Conservation (phyloP, 2,113 vertebrate genomes). For the Trochalopteron elliotii region DNA sequence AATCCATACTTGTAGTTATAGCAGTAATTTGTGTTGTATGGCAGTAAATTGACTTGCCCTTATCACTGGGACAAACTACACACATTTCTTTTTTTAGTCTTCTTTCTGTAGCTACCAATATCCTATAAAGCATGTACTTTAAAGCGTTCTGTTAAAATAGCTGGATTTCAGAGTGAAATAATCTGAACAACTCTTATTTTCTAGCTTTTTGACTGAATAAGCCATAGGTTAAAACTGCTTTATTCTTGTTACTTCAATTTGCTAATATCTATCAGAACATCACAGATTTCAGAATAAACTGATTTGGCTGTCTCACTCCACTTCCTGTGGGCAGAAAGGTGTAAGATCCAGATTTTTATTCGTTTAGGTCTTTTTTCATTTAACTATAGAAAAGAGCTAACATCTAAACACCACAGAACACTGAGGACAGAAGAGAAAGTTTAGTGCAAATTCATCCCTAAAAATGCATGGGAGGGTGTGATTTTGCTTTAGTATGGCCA, state of each 20-base stretch:
- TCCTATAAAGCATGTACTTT: background rate
- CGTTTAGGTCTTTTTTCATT: background rate
- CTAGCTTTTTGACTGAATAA: background rate
- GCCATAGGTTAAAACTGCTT: background rate
- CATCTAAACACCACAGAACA: background rate
- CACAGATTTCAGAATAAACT: background rate
- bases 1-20: background rate
- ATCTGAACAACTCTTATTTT: background rate
- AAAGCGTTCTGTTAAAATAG: background rate
- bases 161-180: background rate
- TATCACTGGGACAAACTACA: rapidly evolving
- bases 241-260: background rate
- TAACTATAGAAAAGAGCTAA: background rate
- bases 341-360: background rate
- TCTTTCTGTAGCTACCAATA: background rate
- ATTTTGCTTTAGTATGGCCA: background rate
- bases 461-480: background rate
- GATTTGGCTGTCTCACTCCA: background rate
- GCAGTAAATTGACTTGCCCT: background rate
- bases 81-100: background rate
- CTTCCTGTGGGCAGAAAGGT: background rate
- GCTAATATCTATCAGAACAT: background rate
- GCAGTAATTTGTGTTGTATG: background rate
- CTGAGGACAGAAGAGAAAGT: background rate
- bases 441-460: background rate